Evolutionary conservation across 92 coral and sea anemone species (phyloP), one percentile per base, ranked within the genome.

Genomic region (Paragorgia papillata): DNA sequence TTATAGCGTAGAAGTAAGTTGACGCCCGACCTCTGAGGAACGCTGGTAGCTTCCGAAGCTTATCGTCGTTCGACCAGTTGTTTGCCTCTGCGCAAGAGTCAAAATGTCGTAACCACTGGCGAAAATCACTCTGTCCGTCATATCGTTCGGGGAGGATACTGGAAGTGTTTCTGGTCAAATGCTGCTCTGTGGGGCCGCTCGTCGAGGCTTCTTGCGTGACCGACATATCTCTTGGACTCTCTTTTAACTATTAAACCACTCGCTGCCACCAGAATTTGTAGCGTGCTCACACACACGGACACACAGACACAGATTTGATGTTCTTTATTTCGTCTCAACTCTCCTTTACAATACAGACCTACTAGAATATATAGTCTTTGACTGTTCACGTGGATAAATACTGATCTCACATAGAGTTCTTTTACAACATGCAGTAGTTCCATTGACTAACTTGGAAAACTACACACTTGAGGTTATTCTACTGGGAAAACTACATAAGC

Each of bases 1-100:
- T 82, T 32, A 81, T 66, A 28, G 81, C 86, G 44, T 82, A 82
- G 62, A 69, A 82, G 28, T 86, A 81, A 71, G 84, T 82, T 2
- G 77, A 41, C 9, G 77, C 63, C n/a, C 63, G 62, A 22, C 63
- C 77, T 2, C 77, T 25, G 9, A 51, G 77, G 53, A 70, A 70
- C 2, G 77, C 77, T 17, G 77, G 77, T n/a, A 25, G 13, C 33
- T 51, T 70, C 12, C 24, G 4, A 12, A 70, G 32, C 22, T 70
- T 70, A 40, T 70, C 77, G 8, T 29, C 77, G 63, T 53, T 54
- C 40, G 28, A 27, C 77, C 77, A 70, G 15, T 48, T 48, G 34
- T 70, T 70, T 12, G 77, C 77, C 18, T 27, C 56, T 14, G 46
- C 62, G 50, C 77, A 70, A 20, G 63, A 41, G 33, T 70, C 49